Evolutionary conservation across 2,888 invertebrate genomes (phyloP).

Genomic region (Dynastes tityus): DNA sequence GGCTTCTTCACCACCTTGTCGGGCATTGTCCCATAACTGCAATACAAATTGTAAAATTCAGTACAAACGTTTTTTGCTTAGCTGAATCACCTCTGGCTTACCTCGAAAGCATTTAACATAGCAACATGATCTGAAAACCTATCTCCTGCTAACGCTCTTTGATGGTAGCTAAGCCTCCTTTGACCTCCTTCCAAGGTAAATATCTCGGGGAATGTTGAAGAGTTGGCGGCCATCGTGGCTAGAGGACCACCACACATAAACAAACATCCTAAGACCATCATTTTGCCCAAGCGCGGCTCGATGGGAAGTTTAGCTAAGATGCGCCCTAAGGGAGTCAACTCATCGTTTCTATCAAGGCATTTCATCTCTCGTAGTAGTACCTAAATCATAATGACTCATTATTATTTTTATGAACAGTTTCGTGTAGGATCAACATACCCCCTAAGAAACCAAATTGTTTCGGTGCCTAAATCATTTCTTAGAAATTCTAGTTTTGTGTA

Average conservation of each 20-base stretch:
- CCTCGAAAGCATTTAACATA: conserved; percentile 92
- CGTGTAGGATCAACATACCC: too few species aligned
- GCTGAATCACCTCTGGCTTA: conserved; percentile 58
- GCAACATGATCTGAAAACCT: conserved; percentile 96
- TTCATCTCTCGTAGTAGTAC: conserved; percentile 84
- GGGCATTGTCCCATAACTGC: conserved; percentile 81
- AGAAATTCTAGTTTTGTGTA: too few species aligned
- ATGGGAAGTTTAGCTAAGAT: conserved; percentile 96
- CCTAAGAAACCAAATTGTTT: too few species aligned
- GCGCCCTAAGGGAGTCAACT: conserved; percentile 93
- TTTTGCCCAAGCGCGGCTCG: conserved; percentile 96
- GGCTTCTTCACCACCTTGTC: conserved; percentile 80
- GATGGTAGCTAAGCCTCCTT: conserved; percentile 85
- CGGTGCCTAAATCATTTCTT: too few species aligned
- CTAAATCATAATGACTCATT: conserved; percentile 49
- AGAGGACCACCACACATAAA: conserved; percentile 93
- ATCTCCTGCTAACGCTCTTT: conserved; percentile 89
- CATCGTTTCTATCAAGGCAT: conserved; percentile 89
- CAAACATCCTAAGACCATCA: conserved; percentile 95
- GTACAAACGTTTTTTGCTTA: too few species aligned
- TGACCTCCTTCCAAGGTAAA: conserved; percentile 86
- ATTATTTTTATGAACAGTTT: too few species aligned
- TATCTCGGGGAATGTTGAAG: conserved; percentile 95
- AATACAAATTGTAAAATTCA: conserved; percentile 46
- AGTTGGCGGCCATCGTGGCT: conserved; percentile 95